A percentile compares a stretch with the other conserved stretches of the same genome.
These are phyloP conservation scores for Ceuthmochares aereus DNA, from an alignment of 2,113 vertebrate genomes.

Conservation along the genomic window DNA sequence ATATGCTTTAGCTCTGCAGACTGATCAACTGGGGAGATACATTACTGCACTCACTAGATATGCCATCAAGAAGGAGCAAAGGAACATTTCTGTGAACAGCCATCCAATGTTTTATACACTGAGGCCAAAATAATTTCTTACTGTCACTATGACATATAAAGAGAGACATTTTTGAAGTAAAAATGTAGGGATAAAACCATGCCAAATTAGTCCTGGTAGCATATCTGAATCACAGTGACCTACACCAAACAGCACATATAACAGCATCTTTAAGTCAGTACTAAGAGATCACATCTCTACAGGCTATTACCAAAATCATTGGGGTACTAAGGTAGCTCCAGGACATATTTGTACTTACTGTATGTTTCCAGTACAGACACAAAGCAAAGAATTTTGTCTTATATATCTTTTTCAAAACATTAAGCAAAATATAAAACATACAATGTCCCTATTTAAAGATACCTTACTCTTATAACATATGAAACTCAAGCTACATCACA, in stretches of 20 bases:
- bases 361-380: background rate
- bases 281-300: background rate
- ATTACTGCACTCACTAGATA: background rate
- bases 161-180: background rate
- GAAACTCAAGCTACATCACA: background rate
- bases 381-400: background rate
- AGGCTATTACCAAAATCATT: background rate
- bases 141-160: background rate
- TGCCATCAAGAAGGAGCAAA: background rate
- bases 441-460: background rate
- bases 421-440: background rate
- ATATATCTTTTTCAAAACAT: background rate
- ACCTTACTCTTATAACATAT: background rate
- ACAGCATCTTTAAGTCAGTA: background rate
- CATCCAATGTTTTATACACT: background rate
- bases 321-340: background rate
- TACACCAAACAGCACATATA: background rate
- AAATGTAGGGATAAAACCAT: background rate
- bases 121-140: background rate
- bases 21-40: background rate
- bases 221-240: background rate
- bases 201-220: background rate
- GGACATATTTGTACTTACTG: background rate
- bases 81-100: background rate
- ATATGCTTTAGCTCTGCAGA: background rate